A percentile compares a stretch with the other conserved stretches of the same genome.
These are phyloP conservation scores for Pomatostomus ruficeps DNA, from an alignment of 2,113 vertebrate genomes.

Conservation along the genomic window DNA sequence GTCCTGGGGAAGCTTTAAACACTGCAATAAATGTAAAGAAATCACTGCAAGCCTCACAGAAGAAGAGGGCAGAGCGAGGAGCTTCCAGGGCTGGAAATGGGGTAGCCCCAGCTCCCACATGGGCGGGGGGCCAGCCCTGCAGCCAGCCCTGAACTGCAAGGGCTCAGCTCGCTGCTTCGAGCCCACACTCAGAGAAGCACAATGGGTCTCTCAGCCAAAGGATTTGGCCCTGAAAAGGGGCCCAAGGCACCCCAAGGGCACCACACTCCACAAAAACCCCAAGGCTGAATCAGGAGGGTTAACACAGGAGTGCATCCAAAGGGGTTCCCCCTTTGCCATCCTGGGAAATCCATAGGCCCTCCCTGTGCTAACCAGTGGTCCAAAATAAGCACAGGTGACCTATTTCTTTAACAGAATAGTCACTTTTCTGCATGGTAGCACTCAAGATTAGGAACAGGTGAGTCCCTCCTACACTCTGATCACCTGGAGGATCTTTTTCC, in stretches of 20 bases:
- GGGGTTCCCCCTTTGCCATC: neutral
- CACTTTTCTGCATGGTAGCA: neutral
- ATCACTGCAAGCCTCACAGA: neutral
- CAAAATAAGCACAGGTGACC: fast-evolving
- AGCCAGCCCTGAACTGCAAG: neutral
- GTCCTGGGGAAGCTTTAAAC: neutral
- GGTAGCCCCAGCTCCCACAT: neutral
- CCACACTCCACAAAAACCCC: fast-evolving
- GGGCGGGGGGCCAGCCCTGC: neutral
- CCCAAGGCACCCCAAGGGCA: neutral
- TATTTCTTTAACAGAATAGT: neutral
- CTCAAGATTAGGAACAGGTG: neutral
- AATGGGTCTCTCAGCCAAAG: neutral
- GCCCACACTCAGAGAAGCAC: fast-evolving
- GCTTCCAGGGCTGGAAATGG: neutral
- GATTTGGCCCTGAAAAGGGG: neutral
- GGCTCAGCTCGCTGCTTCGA: fast-evolving
- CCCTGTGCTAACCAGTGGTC: neutral
- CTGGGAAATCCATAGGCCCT: neutral
- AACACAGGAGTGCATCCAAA: neutral
- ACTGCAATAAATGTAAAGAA: neutral
- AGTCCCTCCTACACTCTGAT: neutral
- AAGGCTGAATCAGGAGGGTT: neutral
- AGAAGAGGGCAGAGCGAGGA: neutral
- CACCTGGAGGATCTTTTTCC: neutral